A percentile compares a stretch with the other conserved stretches of the same genome.
These are phyloP conservation scores for Propithecus perrieri DNA, from an alignment of 2,797 vertebrate genomes.

Conservation along the genomic window DNA sequence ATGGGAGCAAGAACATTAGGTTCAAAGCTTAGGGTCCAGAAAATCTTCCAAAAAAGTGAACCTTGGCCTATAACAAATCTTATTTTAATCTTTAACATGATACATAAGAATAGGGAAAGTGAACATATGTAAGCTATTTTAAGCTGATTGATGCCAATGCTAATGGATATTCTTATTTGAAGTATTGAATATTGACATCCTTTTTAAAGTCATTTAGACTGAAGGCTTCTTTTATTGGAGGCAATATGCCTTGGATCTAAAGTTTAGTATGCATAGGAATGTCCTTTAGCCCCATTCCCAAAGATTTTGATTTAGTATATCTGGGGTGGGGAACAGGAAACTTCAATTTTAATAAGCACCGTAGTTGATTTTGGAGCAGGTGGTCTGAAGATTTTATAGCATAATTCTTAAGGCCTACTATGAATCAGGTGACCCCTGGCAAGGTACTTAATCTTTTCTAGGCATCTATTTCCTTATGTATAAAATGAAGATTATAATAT, in stretches of 20 bases:
- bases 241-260: slow-evolving; percentile 18
- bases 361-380: slow-evolving; percentile 1
- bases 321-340: not conserved
- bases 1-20: not conserved
- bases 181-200: slow-evolving; percentile 49
- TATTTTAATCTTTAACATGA: slow-evolving; percentile 61
- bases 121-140: slow-evolving; percentile 73
- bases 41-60: slow-evolving; percentile 51
- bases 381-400: not conserved
- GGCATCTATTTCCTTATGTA: not conserved
- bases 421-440: not conserved
- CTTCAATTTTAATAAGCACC: slow-evolving; percentile 44
- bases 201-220: slow-evolving; percentile 61
- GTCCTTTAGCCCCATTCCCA: not conserved
- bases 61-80: slow-evolving; percentile 45
- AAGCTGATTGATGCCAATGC: slow-evolving; percentile 64
- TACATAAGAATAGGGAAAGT: slow-evolving; percentile 36
- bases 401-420: not conserved
- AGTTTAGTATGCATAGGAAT: slow-evolving; percentile 1
- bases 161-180: slow-evolving; percentile 69
- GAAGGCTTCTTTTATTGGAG: slow-evolving; percentile 54
- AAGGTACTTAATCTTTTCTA: slow-evolving; percentile 1
- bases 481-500: slow-evolving; percentile 16
- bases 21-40: not conserved
- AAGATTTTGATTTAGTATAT: slow-evolving; percentile 13